Conservation (phyloP, 1,140 invertebrate species). For the Aculops lycopersici region DNA sequence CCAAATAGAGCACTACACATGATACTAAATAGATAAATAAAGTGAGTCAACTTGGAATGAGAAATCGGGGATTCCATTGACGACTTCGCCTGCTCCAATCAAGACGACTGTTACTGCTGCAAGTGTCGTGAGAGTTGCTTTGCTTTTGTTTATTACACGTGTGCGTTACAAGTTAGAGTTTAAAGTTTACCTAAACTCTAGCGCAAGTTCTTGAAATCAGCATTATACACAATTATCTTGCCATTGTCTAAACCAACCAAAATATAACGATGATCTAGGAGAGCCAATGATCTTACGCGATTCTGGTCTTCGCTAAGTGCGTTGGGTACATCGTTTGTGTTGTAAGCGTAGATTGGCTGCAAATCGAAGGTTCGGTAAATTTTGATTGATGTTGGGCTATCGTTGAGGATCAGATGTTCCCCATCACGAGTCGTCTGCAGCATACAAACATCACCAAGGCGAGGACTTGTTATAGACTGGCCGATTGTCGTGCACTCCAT, state of each 20-base stretch:
- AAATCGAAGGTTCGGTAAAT: conserved; percentile 92
- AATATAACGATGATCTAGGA: conserved; percentile 39
- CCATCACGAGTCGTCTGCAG: conserved; percentile 34
- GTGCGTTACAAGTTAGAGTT: too few species aligned
- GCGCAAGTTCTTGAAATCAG: conserved; percentile 80
- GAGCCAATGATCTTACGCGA: conserved; percentile 6
- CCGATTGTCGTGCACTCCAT: conserved; percentile 4
- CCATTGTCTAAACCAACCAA: conserved; percentile 81
- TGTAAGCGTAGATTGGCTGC: conserved; percentile 72
- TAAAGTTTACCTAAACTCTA: too few species aligned
- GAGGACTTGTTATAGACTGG: neutral
- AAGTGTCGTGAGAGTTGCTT: too few species aligned
- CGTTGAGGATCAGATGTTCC: conserved; percentile 73
- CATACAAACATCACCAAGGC: neutral
- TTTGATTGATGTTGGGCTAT: conserved; percentile 66
- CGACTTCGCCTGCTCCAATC: too few species aligned
- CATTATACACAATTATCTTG: conserved; percentile 88
- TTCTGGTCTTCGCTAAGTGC: neutral
- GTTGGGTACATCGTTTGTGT: conserved; percentile 2
- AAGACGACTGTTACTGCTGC: too few species aligned
- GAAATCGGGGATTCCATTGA: too few species aligned
- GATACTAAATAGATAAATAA: too few species aligned
- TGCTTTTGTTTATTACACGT: too few species aligned
- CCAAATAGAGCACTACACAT: too few species aligned
- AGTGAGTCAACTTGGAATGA: too few species aligned